Base-by-base conservation (phyloP, 2,888 invertebrate species). In the Dichetophora obliterata region DNA sequence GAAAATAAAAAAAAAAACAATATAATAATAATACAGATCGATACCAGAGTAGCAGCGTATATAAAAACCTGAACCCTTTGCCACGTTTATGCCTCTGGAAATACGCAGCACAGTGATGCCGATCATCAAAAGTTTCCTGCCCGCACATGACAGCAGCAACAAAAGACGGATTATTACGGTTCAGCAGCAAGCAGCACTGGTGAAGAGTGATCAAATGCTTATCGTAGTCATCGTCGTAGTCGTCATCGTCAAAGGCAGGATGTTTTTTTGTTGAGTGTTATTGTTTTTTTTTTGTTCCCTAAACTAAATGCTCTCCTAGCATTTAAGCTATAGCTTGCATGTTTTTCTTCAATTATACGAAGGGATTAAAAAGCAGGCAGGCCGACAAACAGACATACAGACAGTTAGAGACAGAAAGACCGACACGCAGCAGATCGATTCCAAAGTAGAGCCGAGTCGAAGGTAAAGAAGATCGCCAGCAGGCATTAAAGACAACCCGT, bases 101-200 rank as follows among this genome's bases (percentile, higher is more conserved):
- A 19, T 61, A 72, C 72, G 61, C 59, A 61, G 43, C 22, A 37
- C n/a, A 71, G n/a, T 19, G 71, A 19, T 24, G 54, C 24, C 19
- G 54, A 14, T 11, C 66, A 37, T 50, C 50, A 11, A 27, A 19
- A 11, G 50, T 48, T 31, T 34, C 34, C 50, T 57, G 31, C 61
- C 57, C 57, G 37, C 70, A 31, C n/a, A 31, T 70, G 70, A 70
- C 54, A 70, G 16, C 72, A 27, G 37, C 65, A 74, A 74, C 74
- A 74, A 74, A 74, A 74, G 66, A 74, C 54, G 66, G 74, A 74
- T 74, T 74, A 74, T 63, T 59, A 37, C 54, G 54, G 74, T 66
- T 65, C 74, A 66, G 52, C 65, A 57, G 57, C 59, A 43, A 66
- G 52, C 65, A 57, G 57, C 59, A 43, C 24, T 54, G 43, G 22